These are phyloP conservation scores for Formica aserva DNA, from an alignment of 2,888 invertebrate species.

Conservation along the genomic window DNA sequence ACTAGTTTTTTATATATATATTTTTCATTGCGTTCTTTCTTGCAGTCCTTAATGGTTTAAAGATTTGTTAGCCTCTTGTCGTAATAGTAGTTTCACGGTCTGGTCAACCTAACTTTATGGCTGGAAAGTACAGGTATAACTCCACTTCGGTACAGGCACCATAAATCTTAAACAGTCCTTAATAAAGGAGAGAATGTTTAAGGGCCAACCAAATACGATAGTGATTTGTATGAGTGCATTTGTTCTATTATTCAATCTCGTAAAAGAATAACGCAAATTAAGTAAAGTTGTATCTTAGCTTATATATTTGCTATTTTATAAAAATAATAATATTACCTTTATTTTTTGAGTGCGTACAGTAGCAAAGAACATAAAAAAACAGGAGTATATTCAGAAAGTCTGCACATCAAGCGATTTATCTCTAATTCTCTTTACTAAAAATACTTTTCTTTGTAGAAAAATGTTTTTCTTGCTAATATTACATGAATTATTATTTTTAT, in stretches of 20 bases:
- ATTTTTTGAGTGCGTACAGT: background rate
- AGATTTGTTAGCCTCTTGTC: background rate
- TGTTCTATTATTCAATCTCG: background rate
- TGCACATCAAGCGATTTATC: background rate
- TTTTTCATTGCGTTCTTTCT: background rate
- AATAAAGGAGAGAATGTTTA: conserved; percentile 22
- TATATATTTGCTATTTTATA: background rate
- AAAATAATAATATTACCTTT: background rate
- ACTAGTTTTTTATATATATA: background rate
- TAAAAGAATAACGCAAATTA: background rate
- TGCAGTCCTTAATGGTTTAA: background rate
- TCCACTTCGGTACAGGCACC: background rate
- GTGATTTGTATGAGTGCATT: background rate
- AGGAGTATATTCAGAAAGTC: background rate
- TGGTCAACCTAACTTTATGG: background rate
- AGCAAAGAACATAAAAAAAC: background rate
- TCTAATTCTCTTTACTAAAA: background rate
- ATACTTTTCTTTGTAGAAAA: background rate
- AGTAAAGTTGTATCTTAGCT: background rate
- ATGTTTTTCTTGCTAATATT: background rate
- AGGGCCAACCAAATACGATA: background rate
- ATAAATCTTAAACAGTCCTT: conserved; percentile 24
- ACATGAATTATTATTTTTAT: background rate
- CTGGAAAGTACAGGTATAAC: background rate
- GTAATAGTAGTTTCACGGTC: background rate